Percentiles rank a stretch among this genome's conserved stretches.
Conservation (phyloP, 2,888 invertebrate species). For the Drosophila anomalipes region DNA sequence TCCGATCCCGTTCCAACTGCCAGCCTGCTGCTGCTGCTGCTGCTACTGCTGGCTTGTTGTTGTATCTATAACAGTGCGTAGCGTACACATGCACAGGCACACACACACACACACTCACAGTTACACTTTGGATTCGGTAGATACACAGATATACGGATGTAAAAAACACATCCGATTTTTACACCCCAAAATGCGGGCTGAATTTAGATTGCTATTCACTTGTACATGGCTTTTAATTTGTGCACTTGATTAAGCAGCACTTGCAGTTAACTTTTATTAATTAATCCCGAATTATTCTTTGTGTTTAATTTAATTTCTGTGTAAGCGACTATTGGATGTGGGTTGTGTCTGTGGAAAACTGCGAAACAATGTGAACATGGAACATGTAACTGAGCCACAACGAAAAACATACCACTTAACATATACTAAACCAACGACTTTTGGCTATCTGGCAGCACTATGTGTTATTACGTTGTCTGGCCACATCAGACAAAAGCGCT, state of each 20-base stretch:
- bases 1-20: conserved; percentile 33
- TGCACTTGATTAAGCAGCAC: conserved; percentile 37
- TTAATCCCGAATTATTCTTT: conserved; percentile 38
- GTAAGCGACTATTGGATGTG: conserved; percentile 54
- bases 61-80: conserved; percentile 79
- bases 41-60: conserved; percentile 64
- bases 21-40: conserved; percentile 34
- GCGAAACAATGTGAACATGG: conserved; percentile 45
- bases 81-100: conserved; percentile 48
- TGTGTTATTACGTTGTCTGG: background rate
- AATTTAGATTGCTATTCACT: conserved; percentile 26
- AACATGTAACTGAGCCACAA: conserved; percentile 26
- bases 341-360: conserved; percentile 64
- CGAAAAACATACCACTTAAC: conserved; percentile 33
- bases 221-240: conserved; percentile 41
- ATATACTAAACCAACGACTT: conserved; percentile 21
- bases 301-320: conserved; percentile 47
- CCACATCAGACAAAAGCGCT: background rate
- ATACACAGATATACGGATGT: conserved; percentile 59
- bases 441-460: conserved; percentile 38
- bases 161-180: conserved; percentile 58
- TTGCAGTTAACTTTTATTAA: conserved; percentile 38
- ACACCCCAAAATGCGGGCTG: conserved; percentile 52
- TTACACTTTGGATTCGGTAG: conserved; percentile 42
- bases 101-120: conserved; percentile 38